A percentile compares a stretch with the other conserved stretches of the same genome.
phyloP scores from a whole-genome alignment of 1,140 invertebrate genomes.

The Helicoverpa armigera region DNA sequence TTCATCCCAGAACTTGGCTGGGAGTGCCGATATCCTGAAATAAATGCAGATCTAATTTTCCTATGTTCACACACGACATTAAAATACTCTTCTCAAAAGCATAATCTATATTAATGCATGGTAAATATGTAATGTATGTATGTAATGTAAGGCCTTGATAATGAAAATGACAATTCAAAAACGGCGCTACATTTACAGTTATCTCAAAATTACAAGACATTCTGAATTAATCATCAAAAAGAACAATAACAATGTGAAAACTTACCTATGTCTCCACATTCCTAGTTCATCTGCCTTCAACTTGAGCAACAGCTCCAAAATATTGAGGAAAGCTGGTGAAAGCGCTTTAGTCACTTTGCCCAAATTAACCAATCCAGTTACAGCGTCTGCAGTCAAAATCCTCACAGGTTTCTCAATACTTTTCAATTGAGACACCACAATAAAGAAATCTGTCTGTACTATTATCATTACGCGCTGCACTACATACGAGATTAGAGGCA shows the following conservation, averaged over 20 bases:
- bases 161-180: too few species aligned
- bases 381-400: constrained; percentile 55
- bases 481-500: constrained; percentile 78
- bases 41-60: constrained; percentile 5
- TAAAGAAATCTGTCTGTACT: constrained; percentile 57
- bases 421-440: constrained; percentile 1
- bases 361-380: constrained; percentile 63
- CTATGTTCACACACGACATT: too few species aligned
- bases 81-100: too few species aligned
- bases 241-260: neutral
- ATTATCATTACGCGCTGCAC: constrained; percentile 75
- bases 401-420: constrained; percentile 26
- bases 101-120: too few species aligned
- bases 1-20: constrained; percentile 72
- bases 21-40: constrained; percentile 75
- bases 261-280: constrained; percentile 58
- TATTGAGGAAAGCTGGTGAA: constrained; percentile 64
- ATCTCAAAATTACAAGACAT: too few species aligned
- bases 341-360: constrained; percentile 68
- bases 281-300: constrained; percentile 55
- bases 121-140: too few species aligned
- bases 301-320: constrained; percentile 62
- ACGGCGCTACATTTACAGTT: too few species aligned
- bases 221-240: too few species aligned
- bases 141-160: too few species aligned